Evolutionary conservation across 2,113 vertebrate species (phyloP).

Genomic region (Neodon shergylaensis): DNA sequence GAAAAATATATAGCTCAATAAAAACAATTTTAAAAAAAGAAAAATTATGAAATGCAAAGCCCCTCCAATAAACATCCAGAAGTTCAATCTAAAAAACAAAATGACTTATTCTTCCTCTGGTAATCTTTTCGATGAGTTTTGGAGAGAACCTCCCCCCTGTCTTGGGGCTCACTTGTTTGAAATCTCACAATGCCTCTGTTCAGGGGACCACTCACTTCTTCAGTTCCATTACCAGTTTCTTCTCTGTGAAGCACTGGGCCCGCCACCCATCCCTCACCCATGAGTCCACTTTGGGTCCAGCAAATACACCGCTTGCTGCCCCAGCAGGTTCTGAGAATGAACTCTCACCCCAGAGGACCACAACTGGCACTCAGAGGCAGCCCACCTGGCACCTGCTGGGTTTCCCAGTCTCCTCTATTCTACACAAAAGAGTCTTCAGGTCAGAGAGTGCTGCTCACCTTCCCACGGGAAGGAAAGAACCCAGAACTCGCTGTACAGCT

Average conservation of each 20-base stretch:
- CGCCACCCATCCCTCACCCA: background rate
- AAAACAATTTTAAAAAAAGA: too few relatives aligned
- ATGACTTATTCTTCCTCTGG: background rate
- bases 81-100: too few relatives aligned
- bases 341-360: background rate
- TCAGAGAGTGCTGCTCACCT: background rate
- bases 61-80: too few relatives aligned
- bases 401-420: background rate
- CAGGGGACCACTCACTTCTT: background rate
- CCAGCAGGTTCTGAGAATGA: background rate
- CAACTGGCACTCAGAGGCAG: background rate
- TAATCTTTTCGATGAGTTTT: background rate
- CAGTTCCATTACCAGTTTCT: background rate
- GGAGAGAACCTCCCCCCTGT: background rate
- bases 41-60: too few relatives aligned
- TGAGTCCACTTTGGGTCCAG: background rate
- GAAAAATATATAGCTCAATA: too few relatives aligned
- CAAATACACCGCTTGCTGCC: background rate
- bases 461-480: background rate
- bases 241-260: background rate
- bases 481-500: background rate
- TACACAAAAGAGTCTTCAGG: background rate
- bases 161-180: background rate
- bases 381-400: accelerated
- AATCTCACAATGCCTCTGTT: background rate